Conservation (phyloP, 2,113 vertebrate genomes). For the Salvelinus alpinus region DNA sequence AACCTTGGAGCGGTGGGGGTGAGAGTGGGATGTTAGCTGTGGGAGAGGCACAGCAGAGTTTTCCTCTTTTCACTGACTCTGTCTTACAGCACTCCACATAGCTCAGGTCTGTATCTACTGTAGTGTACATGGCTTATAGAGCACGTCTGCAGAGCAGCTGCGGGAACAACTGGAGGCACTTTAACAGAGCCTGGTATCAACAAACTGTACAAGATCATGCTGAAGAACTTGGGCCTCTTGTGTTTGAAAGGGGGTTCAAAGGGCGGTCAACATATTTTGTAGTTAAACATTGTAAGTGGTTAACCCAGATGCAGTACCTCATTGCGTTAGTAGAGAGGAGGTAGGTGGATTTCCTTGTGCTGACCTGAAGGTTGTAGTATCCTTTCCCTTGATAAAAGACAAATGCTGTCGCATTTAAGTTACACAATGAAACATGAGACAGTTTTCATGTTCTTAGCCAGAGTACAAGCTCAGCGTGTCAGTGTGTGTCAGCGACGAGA, state of each 20-base stretch:
- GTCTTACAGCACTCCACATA: background rate
- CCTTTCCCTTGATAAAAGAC: background rate
- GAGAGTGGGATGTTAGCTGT: background rate
- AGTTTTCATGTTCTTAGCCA: constrained; percentile 12
- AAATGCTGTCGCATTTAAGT: background rate
- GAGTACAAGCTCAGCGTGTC: constrained; percentile 7
- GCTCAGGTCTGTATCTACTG: background rate
- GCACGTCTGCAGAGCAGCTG: background rate
- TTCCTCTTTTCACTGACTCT: background rate
- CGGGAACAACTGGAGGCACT: background rate
- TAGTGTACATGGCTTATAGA: no score
- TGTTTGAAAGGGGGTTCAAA: constrained; percentile 37
- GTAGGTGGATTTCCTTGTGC: background rate
- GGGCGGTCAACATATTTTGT: background rate
- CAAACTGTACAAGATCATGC: constrained; percentile 9
- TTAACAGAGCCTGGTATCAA: constrained; percentile 28
- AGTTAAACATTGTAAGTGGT: background rate
- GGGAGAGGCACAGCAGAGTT: background rate
- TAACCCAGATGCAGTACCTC: background rate
- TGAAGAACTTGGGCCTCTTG: background rate
- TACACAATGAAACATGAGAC: constrained; percentile 5
- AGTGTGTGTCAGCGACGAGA: background rate
- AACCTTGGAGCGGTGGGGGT: constrained; percentile 38
- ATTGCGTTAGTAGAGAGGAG: background rate
- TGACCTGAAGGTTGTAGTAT: no score